Evolutionary conservation across 2,797 vertebrate species (phyloP).

Genomic region (Stomatorhinus walkeri): DNA sequence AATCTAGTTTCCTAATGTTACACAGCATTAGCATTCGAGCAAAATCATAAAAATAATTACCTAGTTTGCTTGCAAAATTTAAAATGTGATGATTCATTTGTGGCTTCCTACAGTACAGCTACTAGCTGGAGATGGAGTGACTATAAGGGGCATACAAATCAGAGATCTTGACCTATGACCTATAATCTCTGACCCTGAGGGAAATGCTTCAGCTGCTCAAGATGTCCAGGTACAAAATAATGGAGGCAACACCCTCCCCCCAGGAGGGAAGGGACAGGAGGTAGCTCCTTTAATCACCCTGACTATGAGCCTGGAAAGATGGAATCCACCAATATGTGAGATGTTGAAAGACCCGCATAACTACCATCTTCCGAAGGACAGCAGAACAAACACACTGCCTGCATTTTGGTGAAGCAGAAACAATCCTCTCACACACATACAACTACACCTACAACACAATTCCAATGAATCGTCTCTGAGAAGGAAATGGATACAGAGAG

Average conservation of each 20-base stretch:
- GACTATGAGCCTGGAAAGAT: not conserved
- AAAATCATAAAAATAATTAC: not conserved
- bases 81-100: not conserved
- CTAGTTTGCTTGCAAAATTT: not conserved
- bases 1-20: not conserved
- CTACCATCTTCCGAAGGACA: not conserved
- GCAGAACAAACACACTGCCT: not conserved
- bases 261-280: not conserved
- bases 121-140: not conserved
- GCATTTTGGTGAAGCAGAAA: not conserved
- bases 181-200: constrained; percentile 1
- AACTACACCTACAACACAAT: not conserved
- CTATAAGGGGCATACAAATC: not conserved
- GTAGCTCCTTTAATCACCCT: not conserved
- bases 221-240: not conserved
- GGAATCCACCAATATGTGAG: not conserved
- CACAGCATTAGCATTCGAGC: not conserved
- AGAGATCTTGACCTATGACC: not conserved
- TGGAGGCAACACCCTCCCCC: not conserved
- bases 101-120: not conserved
- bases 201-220: constrained; percentile 1
- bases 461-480: not conserved
- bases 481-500: not conserved
- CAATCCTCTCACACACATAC: not conserved
- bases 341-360: not conserved